phyloP scores from a whole-genome alignment of 1,140 invertebrate species.

The Pseudachorutes palmiensis region DNA sequence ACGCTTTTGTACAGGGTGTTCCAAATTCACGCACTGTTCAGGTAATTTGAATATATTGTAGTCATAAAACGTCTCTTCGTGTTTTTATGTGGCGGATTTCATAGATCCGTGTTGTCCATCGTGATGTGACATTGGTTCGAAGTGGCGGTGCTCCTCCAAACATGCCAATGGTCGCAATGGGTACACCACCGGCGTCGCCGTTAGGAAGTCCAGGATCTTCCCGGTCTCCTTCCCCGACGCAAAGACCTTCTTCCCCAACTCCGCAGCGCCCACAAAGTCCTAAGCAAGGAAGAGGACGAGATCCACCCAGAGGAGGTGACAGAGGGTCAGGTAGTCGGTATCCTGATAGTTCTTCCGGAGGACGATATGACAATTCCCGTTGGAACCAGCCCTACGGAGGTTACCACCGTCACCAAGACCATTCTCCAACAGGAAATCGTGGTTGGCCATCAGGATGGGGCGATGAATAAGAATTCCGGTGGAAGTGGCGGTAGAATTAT shows the following conservation, averaged over 20 bases:
- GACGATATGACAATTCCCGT: not conserved
- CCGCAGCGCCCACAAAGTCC: not conserved
- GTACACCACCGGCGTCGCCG: not conserved
- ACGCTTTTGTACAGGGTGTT: not conserved
- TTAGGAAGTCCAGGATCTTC: not conserved
- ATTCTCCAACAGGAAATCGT: not conserved
- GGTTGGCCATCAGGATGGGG: conserved; percentile 4
- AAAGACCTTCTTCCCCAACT: not conserved
- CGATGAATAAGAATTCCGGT: not conserved
- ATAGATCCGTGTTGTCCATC: conserved; percentile 17
- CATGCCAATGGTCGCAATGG: not conserved
- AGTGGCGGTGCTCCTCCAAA: not conserved
- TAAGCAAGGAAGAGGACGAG: not conserved
- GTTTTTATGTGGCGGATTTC: not conserved
- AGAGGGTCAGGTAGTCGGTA: not conserved
- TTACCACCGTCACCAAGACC: not conserved
- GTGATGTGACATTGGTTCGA: conserved; percentile 6
- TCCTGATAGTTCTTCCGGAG: not conserved
- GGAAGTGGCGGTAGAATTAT: not conserved
- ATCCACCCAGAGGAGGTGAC: not conserved
- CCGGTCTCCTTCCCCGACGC: not conserved
- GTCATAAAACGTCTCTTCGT: not conserved
- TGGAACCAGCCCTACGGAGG: not conserved
- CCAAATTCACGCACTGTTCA: conserved; percentile 7
- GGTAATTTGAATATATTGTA: not conserved